Evolutionary conservation across 2,888 invertebrate species (phyloP).

Genomic region (Cartodere bifasciata): DNA sequence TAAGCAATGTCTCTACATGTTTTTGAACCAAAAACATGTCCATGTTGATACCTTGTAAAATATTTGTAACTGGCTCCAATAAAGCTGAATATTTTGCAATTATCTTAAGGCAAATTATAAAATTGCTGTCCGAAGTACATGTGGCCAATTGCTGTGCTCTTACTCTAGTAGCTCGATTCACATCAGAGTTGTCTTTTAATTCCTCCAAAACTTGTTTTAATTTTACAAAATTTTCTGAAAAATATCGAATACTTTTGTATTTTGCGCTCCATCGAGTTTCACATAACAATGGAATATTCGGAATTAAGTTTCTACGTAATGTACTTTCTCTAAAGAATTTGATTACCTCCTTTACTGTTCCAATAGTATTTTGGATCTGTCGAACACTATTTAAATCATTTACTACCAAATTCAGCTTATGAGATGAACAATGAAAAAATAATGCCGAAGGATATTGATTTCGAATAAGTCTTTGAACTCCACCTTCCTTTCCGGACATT

Average conservation of each 20-base stretch:
- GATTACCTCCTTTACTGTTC: conserved; percentile 17
- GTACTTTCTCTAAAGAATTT: conserved; percentile 17
- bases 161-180: no score
- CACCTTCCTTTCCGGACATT: conserved; percentile 21
- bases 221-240: conserved; percentile 13
- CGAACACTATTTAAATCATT: conserved; percentile 18
- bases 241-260: conserved; percentile 14
- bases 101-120: conserved; percentile 17
- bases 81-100: conserved; percentile 21
- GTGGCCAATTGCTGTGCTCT: no score
- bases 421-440: conserved; percentile 22
- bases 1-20: no score
- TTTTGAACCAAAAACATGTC: no score
- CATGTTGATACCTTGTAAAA: conserved; percentile 18
- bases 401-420: conserved; percentile 21
- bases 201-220: no score
- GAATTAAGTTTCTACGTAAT: conserved; percentile 13
- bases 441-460: conserved; percentile 18
- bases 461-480: conserved; percentile 19
- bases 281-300: conserved; percentile 14
- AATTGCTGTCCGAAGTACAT: no score
- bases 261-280: conserved; percentile 15
- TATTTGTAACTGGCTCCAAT: conserved; percentile 20
- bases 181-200: no score
- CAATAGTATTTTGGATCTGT: conserved; percentile 19